These are phyloP conservation scores for Astropecten irregularis DNA, from an alignment of 53 echinoderm and acorn worm genomes.

Conservation along the genomic window DNA sequence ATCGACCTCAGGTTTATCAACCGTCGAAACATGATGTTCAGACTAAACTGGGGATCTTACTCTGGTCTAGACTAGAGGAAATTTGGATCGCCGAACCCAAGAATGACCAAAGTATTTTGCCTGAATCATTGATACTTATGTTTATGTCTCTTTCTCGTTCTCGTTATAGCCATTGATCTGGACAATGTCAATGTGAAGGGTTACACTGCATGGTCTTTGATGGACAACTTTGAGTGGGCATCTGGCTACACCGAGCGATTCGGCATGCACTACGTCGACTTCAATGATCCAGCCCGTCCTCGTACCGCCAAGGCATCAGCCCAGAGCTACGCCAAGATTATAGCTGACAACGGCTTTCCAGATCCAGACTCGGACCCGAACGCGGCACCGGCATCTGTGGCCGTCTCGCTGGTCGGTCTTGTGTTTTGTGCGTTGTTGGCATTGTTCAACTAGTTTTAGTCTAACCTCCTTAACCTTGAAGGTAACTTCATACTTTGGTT, in stretches of 20 bases:
- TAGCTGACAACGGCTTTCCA: constrained; percentile 75
- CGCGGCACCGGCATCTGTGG: not conserved
- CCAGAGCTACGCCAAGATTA: constrained; percentile 54
- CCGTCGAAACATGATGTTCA: too few relatives aligned
- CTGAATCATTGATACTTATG: too few relatives aligned
- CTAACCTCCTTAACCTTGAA: too few relatives aligned
- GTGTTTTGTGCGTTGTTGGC: not conserved
- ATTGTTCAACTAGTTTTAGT: not conserved
- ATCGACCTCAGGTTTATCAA: too few relatives aligned
- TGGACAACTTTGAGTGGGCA: constrained; percentile 94
- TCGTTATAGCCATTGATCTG: constrained; percentile 68
- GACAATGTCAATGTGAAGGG: constrained; percentile 84
- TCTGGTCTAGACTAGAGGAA: too few relatives aligned
- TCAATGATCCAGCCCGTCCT: constrained; percentile 63
- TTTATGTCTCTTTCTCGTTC: too few relatives aligned
- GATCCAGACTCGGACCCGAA: not conserved
- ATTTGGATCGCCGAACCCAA: too few relatives aligned
- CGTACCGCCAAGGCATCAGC: constrained; percentile 73
- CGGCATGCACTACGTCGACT: constrained; percentile 87
- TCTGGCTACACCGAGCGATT: constrained; percentile 82
- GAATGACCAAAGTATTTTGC: too few relatives aligned
- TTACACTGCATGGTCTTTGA: constrained; percentile 87
- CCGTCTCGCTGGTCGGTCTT: not conserved
- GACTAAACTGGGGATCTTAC: too few relatives aligned
- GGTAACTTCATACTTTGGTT: too few relatives aligned